Conservation (phyloP, 2,888 invertebrate genomes). For the Horisme vitalbata region DNA sequence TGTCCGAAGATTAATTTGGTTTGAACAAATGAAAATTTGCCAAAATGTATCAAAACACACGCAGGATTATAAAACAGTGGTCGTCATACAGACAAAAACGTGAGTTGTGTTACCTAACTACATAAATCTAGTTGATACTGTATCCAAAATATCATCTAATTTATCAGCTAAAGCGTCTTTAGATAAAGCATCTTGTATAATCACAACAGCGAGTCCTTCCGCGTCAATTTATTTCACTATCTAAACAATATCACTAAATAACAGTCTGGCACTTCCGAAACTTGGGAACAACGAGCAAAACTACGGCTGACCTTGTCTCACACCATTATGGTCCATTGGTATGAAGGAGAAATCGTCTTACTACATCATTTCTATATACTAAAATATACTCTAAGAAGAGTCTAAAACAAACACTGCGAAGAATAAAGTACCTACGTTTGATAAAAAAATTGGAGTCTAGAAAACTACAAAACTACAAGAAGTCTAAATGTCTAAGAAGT, state of each 20-base stretch:
- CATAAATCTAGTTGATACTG: slow-evolving; percentile 59
- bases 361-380: slow-evolving; percentile 26
- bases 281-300: slow-evolving; percentile 78
- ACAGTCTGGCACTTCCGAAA: slow-evolving; percentile 80
- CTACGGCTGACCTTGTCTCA: slow-evolving; percentile 77
- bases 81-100: slow-evolving; percentile 56
- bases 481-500: too few relatives aligned
- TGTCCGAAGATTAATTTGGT: slow-evolving; percentile 1
- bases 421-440: too few relatives aligned
- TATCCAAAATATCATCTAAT: slow-evolving; percentile 75
- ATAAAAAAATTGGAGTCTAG: too few relatives aligned
- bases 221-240: slow-evolving; percentile 67
- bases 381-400: background rate
- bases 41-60: slow-evolving; percentile 54
- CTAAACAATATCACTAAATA: slow-evolving; percentile 76
- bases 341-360: slow-evolving; percentile 66
- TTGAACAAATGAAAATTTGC: slow-evolving; percentile 26
- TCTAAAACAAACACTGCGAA: too few relatives aligned
- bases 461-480: too few relatives aligned
- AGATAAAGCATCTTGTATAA: slow-evolving; percentile 80
- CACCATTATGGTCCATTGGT: slow-evolving; percentile 63
- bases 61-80: slow-evolving; percentile 57
- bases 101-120: slow-evolving; percentile 25
- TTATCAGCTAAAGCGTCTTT: slow-evolving; percentile 78
- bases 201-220: slow-evolving; percentile 73